Evolutionary conservation across 2,888 invertebrate genomes (phyloP).

Genomic region (Temnothorax rugatulus): DNA sequence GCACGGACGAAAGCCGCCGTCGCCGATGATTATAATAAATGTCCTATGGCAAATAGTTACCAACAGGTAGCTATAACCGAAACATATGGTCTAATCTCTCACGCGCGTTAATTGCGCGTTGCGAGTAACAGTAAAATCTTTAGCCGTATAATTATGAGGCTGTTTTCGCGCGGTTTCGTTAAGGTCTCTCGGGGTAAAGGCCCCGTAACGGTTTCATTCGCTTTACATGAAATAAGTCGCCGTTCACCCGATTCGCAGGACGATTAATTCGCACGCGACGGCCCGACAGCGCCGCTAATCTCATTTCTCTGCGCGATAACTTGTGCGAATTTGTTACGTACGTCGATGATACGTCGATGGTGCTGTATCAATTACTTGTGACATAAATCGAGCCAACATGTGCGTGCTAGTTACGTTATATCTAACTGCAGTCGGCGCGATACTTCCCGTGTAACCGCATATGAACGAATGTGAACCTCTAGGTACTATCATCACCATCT

Average conservation of each 20-base stretch:
- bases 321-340: conserved; percentile 19
- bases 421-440: neutral
- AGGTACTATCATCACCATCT: neutral
- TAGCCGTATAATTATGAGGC: conserved; percentile 13
- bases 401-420: conserved; percentile 13
- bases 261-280: conserved; percentile 27
- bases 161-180: conserved; percentile 31
- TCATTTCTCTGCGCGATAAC: conserved; percentile 13
- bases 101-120: conserved; percentile 21
- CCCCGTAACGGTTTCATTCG: conserved; percentile 22
- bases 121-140: conserved; percentile 34
- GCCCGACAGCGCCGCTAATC: neutral
- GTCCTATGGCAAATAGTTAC: conserved; percentile 10
- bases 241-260: neutral
- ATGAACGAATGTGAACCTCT: neutral
- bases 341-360: conserved; percentile 5
- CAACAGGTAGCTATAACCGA: conserved; percentile 21
- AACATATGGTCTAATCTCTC: conserved; percentile 24
- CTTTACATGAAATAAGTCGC: conserved; percentile 5
- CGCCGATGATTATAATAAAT: conserved; percentile 19
- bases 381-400: conserved; percentile 24
- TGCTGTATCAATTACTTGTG: conserved; percentile 38
- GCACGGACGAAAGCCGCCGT: neutral
- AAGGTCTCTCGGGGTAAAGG: neutral
- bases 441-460: conserved; percentile 11